Conservation (phyloP, 2,888 invertebrate species). For the Melanotus villosus region DNA sequence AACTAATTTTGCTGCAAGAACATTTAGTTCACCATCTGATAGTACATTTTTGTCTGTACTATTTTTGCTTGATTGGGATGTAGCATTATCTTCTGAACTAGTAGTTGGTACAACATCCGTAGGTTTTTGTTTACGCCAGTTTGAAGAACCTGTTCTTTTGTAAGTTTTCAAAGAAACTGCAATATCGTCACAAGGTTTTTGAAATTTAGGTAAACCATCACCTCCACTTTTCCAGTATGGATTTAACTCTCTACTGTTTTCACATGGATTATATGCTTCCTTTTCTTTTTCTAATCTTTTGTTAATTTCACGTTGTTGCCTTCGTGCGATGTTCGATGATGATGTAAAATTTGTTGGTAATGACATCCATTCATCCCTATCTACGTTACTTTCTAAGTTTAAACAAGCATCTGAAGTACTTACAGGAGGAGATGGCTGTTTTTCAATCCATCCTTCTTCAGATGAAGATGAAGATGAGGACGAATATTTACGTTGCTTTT, state of each 20-base stretch:
- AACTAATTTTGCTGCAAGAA: constrained; percentile 89
- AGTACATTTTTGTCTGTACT: constrained; percentile 60
- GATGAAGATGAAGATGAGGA: constrained; percentile 56
- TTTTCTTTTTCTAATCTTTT: constrained; percentile 71
- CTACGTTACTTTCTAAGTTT: constrained; percentile 42
- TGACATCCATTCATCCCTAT: constrained; percentile 87
- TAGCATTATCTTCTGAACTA: neutral
- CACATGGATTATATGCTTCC: constrained; percentile 78
- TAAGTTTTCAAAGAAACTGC: constrained; percentile 59
- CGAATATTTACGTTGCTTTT: constrained; percentile 49
- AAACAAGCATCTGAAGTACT: constrained; percentile 50
- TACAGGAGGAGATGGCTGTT: constrained; percentile 54
- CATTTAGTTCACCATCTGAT: constrained; percentile 90
- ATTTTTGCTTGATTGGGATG: neutral
- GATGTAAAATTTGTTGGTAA: constrained; percentile 68
- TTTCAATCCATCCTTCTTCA: constrained; percentile 77
- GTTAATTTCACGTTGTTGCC: constrained; percentile 68
- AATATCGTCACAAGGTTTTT: constrained; percentile 68
- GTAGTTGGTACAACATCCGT: constrained; percentile 46
- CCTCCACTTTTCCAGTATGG: constrained; percentile 95
- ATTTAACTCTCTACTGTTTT: constrained; percentile 85
- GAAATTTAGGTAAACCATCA: constrained; percentile 80
- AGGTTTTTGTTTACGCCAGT: constrained; percentile 49
- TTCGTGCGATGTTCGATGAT: constrained; percentile 65
- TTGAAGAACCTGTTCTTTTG: constrained; percentile 40